These are phyloP conservation scores for Tetranychus piercei DNA, from an alignment of 2,888 invertebrate species.

Conservation along the genomic window DNA sequence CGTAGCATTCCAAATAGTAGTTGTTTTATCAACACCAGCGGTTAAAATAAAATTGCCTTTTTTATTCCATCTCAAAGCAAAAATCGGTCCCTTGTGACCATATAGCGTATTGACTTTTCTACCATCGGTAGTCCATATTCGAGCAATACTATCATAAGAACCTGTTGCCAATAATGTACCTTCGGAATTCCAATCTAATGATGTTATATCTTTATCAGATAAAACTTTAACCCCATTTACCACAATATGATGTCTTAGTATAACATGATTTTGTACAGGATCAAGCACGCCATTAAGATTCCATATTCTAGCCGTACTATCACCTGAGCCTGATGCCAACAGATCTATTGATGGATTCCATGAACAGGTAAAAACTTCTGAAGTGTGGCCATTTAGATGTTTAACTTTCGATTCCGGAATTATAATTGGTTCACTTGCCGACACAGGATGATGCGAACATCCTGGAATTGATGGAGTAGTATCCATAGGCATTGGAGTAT, in stretches of 20 bases:
- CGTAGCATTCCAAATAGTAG: constrained; percentile 73
- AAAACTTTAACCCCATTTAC: constrained; percentile 90
- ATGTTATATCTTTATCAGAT: constrained; percentile 96
- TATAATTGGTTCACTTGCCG: too few relatives aligned
- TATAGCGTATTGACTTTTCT: constrained; percentile 78
- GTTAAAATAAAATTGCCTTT: constrained; percentile 91
- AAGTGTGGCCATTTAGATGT: too few relatives aligned
- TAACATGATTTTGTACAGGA: too few relatives aligned
- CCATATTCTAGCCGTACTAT: constrained; percentile 97
- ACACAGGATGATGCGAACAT: too few relatives aligned
- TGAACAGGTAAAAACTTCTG: too few relatives aligned
- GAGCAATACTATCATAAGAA: constrained; percentile 93
- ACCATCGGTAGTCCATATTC: constrained; percentile 92
- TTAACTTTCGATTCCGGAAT: too few relatives aligned
- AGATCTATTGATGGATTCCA: constrained; percentile 97
- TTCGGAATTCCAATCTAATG: constrained; percentile 97
- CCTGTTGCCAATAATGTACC: constrained; percentile 91
- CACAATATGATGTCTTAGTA: constrained; percentile 96
- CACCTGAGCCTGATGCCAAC: constrained; percentile 90
- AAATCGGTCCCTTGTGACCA: constrained; percentile 97
- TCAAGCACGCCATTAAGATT: too few relatives aligned
- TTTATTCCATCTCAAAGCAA: constrained; percentile 98
- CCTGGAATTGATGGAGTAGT: not conserved
- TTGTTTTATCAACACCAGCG: constrained; percentile 65
- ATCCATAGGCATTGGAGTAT: constrained; percentile 3